phyloP scores from a whole-genome alignment of 2,797 vertebrate genomes.

The Diglossa cyanea region DNA sequence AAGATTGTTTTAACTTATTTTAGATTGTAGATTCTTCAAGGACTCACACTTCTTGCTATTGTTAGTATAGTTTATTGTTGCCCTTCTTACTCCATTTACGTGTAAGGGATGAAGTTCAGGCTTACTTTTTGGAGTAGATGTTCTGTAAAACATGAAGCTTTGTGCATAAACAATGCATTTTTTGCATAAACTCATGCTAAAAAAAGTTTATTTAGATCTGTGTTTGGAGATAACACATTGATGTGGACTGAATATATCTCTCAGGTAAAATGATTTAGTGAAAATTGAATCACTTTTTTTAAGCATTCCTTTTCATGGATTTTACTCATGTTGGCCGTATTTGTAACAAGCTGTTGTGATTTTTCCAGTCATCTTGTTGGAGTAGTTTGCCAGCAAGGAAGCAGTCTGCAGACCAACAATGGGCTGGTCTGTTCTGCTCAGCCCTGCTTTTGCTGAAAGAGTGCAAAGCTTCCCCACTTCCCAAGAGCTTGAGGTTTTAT shows the following conservation, averaged over 20 bases:
- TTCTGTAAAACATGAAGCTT: neutral
- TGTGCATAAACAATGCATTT: neutral
- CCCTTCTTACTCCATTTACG: neutral
- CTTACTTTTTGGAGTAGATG: neutral
- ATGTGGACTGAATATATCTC: neutral
- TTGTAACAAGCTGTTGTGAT: slow-evolving; percentile 41
- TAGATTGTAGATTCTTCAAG: neutral
- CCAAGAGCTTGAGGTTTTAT: neutral
- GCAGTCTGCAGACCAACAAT: slow-evolving; percentile 17
- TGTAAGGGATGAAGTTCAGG: neutral
- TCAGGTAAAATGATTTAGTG: neutral
- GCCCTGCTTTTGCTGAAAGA: neutral
- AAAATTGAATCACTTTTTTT: neutral
- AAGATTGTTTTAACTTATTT: neutral
- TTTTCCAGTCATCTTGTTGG: slow-evolving; percentile 34
- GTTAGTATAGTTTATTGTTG: neutral
- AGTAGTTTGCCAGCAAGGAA: neutral
- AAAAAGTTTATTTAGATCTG: neutral
- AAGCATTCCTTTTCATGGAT: neutral
- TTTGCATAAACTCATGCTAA: neutral
- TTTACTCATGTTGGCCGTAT: neutral
- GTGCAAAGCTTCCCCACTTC: neutral
- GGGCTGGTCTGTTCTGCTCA: slow-evolving; percentile 11
- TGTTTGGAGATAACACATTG: neutral
- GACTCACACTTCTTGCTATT: neutral